Base-by-base conservation (phyloP, 2,113 vertebrate species). In the Poeciliopsis retropinna region DNA sequence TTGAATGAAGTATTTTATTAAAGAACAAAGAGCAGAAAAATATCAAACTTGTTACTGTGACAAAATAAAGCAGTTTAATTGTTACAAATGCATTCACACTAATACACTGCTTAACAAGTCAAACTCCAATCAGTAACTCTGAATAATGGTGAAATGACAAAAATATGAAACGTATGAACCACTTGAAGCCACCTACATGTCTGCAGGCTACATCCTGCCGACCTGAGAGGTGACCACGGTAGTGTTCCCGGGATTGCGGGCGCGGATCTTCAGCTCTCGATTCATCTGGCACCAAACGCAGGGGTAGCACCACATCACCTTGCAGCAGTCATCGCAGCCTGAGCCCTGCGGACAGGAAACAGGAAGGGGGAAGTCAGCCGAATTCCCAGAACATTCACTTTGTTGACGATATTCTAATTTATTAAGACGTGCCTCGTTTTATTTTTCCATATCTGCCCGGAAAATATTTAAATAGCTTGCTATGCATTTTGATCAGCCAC, bases 241-340 rank as follows among this genome's bases (percentile, higher is more conserved):
- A 14, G 0, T 7, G 15, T 2, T 6, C 0, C 13, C 8, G 13
- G 13, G 12, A 15, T 67, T n/a, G 0, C 0, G 19, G 1, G 0
- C 10, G 76, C 78, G 79, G 87, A 72, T 85, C 71, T 94, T 95
- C 72, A 95, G 3, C 82, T 95, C 94, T 0, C 95, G 90, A 8
- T 92, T 60, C 91, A 95, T 95, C 88, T 95, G 95, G 79, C 94
- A 95, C 95, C 95, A 95, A 5, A 75, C 75, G 5, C 93, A 95
- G 0, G 9, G 0, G 72, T 91, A 93, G 34, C 95, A 95, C 65
- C 67, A 95, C 0, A 22, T 11, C 0, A 94, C 0, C 0, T 64
- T 75, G 15, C 89, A 92, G 78, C 79, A 92, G 89, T 95, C 95
- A 1, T 86, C 91, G 39, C 92, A 93, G 75, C 67, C 89, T 0